Percentiles rank a stretch among this genome's conserved stretches.
Conservation (phyloP, 2,888 invertebrate species). For the Blomia tropicalis region DNA sequence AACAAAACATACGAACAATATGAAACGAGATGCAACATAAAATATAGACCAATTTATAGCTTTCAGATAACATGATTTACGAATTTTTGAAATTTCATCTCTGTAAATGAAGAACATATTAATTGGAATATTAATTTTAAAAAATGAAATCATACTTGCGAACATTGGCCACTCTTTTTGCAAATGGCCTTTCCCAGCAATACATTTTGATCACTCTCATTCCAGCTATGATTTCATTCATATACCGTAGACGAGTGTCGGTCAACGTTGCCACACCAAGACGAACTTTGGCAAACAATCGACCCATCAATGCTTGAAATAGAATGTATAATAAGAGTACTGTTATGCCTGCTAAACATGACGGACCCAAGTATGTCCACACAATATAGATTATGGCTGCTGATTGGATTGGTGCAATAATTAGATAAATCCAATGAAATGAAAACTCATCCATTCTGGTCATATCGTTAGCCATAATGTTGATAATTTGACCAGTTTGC, state of each 20-base stretch:
- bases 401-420: slow-evolving; percentile 73
- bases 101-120: slow-evolving; percentile 32
- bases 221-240: slow-evolving; percentile 83
- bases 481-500: slow-evolving; percentile 76
- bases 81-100: slow-evolving; percentile 50
- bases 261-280: slow-evolving; percentile 62
- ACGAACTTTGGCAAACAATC: slow-evolving; percentile 42
- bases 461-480: slow-evolving; percentile 83
- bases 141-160: slow-evolving; percentile 42
- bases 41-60: slow-evolving; percentile 51
- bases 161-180: slow-evolving; percentile 55
- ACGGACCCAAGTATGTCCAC: slow-evolving; percentile 55
- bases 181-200: slow-evolving; percentile 79
- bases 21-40: slow-evolving; percentile 54
- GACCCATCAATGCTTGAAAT: slow-evolving; percentile 50
- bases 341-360: slow-evolving; percentile 56
- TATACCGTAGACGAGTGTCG: slow-evolving; percentile 71
- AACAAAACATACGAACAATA: slow-evolving; percentile 61
- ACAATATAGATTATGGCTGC: slow-evolving; percentile 60
- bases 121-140: neutral
- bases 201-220: slow-evolving; percentile 94
- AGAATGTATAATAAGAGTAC: slow-evolving; percentile 63
- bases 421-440: slow-evolving; percentile 70
- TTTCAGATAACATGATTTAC: slow-evolving; percentile 46
- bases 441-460: slow-evolving; percentile 57